Conservation (phyloP, 2,113 vertebrate species). For the Otis tarda region DNA sequence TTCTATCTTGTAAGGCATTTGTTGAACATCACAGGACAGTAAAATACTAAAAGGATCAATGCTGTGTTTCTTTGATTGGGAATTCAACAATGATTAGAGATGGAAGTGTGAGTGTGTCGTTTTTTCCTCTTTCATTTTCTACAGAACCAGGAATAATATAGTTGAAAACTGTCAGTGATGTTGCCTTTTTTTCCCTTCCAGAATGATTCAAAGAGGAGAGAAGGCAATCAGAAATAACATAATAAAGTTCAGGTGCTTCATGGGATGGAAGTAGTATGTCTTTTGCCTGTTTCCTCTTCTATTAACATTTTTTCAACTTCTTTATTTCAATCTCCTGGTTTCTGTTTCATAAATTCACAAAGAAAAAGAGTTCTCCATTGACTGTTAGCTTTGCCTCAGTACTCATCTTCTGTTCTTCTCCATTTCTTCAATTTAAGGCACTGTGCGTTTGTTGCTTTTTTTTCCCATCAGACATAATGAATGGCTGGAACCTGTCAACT, state of each 20-base stretch:
- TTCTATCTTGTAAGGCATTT: accelerated
- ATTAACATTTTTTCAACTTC: neutral
- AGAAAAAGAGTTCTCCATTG: neutral
- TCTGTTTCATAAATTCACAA: neutral
- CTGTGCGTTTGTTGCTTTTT: neutral
- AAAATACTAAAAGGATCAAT: neutral
- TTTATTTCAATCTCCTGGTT: neutral
- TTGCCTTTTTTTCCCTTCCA: neutral
- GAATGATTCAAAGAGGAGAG: neutral
- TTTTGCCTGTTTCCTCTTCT: neutral
- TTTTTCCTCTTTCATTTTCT: neutral
- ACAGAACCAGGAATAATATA: neutral
- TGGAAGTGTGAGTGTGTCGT: neutral
- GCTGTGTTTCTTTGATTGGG: neutral
- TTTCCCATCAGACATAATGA: neutral
- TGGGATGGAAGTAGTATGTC: neutral
- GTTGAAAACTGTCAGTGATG: neutral
- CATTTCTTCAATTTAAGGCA: slow-evolving; percentile 7
- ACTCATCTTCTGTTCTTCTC: neutral
- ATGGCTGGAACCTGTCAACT: slow-evolving; percentile 10
- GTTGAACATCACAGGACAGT: neutral
- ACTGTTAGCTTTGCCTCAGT: neutral
- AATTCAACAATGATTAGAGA: neutral
- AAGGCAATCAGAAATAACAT: neutral
- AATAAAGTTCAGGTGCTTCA: neutral